phyloP scores from a whole-genome alignment of 2,113 vertebrate genomes.

The Sebastes fasciatus region DNA sequence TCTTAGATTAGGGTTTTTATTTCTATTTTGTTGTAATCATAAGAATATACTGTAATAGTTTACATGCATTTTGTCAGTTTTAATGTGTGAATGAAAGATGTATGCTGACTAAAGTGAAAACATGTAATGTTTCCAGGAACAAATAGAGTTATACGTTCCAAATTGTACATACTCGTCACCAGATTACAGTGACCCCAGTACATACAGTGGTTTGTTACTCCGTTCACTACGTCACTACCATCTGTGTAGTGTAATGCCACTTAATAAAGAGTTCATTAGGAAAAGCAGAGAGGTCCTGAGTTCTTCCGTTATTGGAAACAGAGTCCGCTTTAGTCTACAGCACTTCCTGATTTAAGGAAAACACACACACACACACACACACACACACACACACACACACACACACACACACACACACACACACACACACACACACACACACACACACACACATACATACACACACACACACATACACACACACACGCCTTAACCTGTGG shows the following conservation, averaged over 20 bases:
- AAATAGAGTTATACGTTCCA: neutral
- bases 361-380: constrained; percentile 35
- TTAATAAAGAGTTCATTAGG: constrained; percentile 47
- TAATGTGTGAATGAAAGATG: neutral
- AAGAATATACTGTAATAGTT: neutral
- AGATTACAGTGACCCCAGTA: neutral
- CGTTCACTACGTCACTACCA: neutral
- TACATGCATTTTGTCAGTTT: neutral
- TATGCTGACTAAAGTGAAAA: neutral
- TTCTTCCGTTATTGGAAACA: constrained; percentile 39
- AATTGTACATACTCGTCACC: neutral
- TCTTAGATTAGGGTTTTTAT: neutral
- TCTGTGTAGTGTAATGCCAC: constrained; percentile 39
- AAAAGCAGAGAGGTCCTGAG: neutral
- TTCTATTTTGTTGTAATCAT: neutral
- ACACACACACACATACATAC: neutral
- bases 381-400: neutral
- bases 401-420: neutral
- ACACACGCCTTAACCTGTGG: constrained; percentile 44
- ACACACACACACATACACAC: constrained; percentile 22
- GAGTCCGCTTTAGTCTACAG: constrained; percentile 50
- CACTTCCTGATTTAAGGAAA: constrained; percentile 57
- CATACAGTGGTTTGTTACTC: neutral
- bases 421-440: constrained; percentile 35
- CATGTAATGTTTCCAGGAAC: neutral